Evolutionary conservation across 2,113 vertebrate genomes (phyloP), one percentile per base, ranked within the genome.

Genomic region (Megaleporinus macrocephalus): DNA sequence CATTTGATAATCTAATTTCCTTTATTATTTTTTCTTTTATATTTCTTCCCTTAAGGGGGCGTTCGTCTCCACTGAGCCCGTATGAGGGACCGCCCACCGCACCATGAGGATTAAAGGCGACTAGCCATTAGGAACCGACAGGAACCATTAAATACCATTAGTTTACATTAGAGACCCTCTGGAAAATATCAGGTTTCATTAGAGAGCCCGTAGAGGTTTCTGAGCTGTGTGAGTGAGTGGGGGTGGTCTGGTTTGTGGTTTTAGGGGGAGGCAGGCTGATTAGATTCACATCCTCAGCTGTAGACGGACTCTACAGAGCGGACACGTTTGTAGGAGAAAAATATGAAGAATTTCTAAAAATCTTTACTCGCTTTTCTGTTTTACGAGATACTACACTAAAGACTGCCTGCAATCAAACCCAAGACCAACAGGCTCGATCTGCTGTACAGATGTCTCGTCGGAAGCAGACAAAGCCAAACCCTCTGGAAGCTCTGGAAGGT

Each of bases 381-480:
- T 9, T 11, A 44, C 41, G 11, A 10, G 41, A 11, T 10, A 44
- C 41, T 9, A 11, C 41, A 44, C 41, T 44, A 9, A 44, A 10
- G 41, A 10, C 41, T 11, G 10, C 41, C 41, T 44, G 41, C 15
- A 12, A 51, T 2, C 49, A 16, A 51, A 14, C 15, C 14, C 15
- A 2, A 16, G 49, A 51, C 14, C 49, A 51, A 1, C 49, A 2
- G 49, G 49, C 49, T 51, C 1, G 1, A 51, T 18, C 49, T 51
- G 71, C 53, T 30, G 44, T 74, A n/a, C 70, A 22, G 24, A 86
- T 86, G 84, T 73, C 84, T 83, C 84, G 84, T 73, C 84, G 84
- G 61, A 86, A 86, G 78, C 84, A 86, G 66, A 71, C 81, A 79
- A 86, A 86, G 72, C 84, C 84, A 55, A 77, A 72, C 74, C 63